Conservation (phyloP, 2,888 invertebrate species). For the Ochropacha duplaris region DNA sequence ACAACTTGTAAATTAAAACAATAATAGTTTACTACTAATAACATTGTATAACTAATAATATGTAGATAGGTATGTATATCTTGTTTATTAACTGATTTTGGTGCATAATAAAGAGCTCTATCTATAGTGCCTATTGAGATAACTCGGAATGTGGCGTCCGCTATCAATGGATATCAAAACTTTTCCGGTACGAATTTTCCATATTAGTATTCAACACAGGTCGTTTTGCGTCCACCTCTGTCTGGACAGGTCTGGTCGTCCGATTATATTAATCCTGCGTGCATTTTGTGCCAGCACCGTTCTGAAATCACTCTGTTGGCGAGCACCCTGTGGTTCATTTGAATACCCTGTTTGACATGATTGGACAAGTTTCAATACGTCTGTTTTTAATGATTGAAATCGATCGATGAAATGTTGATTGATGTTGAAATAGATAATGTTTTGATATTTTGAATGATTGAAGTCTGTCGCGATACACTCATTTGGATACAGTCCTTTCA, state of each 20-base stretch:
- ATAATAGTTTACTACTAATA: too few relatives aligned
- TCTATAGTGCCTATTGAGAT: too few relatives aligned
- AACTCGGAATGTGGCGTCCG: neutral
- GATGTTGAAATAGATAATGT: neutral
- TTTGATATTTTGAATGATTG: neutral
- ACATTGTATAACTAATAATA: too few relatives aligned
- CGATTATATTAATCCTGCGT: constrained; percentile 72
- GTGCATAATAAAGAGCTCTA: neutral
- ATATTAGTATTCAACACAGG: constrained; percentile 68
- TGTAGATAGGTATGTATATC: too few relatives aligned
- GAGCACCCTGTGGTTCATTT: constrained; percentile 30
- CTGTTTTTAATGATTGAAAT: constrained; percentile 28
- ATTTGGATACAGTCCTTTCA: too few relatives aligned
- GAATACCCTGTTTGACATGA: constrained; percentile 35
- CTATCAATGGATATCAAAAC: constrained; percentile 6
- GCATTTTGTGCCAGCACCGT: constrained; percentile 55
- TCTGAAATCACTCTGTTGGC: constrained; percentile 38
- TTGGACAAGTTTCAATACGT: constrained; percentile 33
- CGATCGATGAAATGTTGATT: neutral
- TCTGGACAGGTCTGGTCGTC: constrained; percentile 51
- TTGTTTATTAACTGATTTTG: too few relatives aligned
- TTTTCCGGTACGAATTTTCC: constrained; percentile 27
- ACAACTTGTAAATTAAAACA: too few relatives aligned
- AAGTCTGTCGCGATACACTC: neutral
- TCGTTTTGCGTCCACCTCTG: constrained; percentile 55